These are phyloP conservation scores for Axea sp. DNA, from an alignment of 2,888 invertebrate genomes.

Conservation along the genomic window DNA sequence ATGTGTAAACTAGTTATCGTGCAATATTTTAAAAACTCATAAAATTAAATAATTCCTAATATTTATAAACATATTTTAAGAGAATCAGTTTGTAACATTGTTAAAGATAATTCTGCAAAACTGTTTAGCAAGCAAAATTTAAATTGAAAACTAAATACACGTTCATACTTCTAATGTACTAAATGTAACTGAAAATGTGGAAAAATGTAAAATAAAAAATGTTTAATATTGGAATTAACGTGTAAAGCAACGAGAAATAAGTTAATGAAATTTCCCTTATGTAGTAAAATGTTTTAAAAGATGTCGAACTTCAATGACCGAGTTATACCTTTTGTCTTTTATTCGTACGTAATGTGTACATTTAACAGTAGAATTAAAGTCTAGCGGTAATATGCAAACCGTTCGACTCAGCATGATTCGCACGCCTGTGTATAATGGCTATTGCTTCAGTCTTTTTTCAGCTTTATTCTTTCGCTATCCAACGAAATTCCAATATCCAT, in stretches of 20 bases:
- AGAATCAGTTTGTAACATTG: no score
- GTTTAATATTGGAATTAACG: slow-evolving; percentile 12
- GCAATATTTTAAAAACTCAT: no score
- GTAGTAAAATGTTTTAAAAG: slow-evolving; percentile 12
- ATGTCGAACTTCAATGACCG: slow-evolving; percentile 11
- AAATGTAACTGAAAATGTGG: not conserved
- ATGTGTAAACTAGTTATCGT: no score
- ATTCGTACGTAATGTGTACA: slow-evolving; percentile 47
- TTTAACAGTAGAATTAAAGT: slow-evolving; percentile 55
- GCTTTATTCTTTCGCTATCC: slow-evolving; percentile 57
- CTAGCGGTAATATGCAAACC: slow-evolving; percentile 56
- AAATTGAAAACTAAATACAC: no score
- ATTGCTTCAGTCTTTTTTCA: slow-evolving; percentile 55
- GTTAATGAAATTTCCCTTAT: slow-evolving; percentile 15
- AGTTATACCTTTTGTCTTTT: slow-evolving; percentile 18
- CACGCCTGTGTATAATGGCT: slow-evolving; percentile 59
- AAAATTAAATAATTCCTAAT: no score
- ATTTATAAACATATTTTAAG: no score
- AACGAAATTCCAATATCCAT: slow-evolving; percentile 63
- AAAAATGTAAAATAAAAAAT: not conserved
- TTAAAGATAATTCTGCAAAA: no score
- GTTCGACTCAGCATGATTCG: slow-evolving; percentile 58
- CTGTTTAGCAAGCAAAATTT: no score
- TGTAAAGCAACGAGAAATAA: slow-evolving; percentile 1
- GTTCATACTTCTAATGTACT: no score